Percentiles rank a stretch among this genome's conserved stretches.
phyloP scores from a whole-genome alignment of 1,140 invertebrate species.

The Ditylenchus dipsaci region DNA sequence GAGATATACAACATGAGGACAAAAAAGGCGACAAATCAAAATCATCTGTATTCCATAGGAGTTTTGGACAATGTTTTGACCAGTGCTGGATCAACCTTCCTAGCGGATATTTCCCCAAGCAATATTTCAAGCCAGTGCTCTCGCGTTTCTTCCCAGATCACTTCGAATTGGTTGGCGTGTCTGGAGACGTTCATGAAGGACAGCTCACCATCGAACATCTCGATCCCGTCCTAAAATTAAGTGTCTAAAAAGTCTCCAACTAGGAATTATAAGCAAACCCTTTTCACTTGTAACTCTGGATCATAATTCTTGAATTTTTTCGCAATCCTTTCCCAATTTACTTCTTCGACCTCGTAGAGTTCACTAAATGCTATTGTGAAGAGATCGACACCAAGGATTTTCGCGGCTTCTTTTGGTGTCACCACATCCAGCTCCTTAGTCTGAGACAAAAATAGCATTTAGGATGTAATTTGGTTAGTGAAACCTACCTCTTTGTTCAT shows the following conservation, averaged over 20 bases:
- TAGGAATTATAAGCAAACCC: slow-evolving; percentile 2
- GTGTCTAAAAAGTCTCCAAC: no score
- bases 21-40: no score
- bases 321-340: slow-evolving; percentile 43
- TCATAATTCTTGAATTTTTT: slow-evolving; percentile 26
- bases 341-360: slow-evolving; percentile 18
- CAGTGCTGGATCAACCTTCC: slow-evolving; percentile 12
- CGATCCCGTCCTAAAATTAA: slow-evolving; percentile 43
- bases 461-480: background rate
- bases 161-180: slow-evolving; percentile 28
- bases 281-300: slow-evolving; percentile 44
- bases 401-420: slow-evolving; percentile 29
- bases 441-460: slow-evolving; percentile 5
- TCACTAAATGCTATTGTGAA: slow-evolving; percentile 44
- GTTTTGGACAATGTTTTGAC: background rate
- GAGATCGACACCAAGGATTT: slow-evolving; percentile 26
- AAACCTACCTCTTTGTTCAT: slow-evolving; percentile 39
- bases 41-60: background rate
- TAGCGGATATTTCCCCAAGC: slow-evolving; percentile 10
- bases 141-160: slow-evolving; percentile 48
- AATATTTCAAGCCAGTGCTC: slow-evolving; percentile 41
- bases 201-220: slow-evolving; percentile 48
- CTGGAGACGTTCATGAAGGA: slow-evolving; percentile 25
- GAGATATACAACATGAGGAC: no score
- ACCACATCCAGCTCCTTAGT: slow-evolving; percentile 35